Conservation (phyloP, 1,140 invertebrate species). For the Ptiloglossa arizonensis region DNA sequence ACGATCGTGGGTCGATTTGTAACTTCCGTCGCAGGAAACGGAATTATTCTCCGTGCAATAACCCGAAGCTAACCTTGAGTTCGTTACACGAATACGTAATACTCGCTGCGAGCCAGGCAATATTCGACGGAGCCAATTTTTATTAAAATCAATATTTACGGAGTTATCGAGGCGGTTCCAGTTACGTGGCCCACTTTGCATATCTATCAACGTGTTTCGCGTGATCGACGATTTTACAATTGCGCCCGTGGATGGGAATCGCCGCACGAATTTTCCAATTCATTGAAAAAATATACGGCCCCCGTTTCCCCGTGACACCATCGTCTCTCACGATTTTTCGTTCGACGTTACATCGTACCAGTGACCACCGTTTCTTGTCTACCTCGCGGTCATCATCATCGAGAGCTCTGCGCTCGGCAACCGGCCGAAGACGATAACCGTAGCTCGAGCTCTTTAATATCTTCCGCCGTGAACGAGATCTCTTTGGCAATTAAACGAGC, state of each 20-base stretch:
- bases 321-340: no score
- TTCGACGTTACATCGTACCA: no score
- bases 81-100: no score
- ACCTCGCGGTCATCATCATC: no score
- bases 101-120: neutral
- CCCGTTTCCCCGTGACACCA: neutral
- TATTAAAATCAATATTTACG: slow-evolving; percentile 10
- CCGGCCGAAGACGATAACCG: neutral
- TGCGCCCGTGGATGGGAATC: neutral
- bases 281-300: neutral
- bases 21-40: no score
- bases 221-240: neutral
- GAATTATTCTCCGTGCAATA: neutral
- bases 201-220: neutral
- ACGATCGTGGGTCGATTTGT: no score
- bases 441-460: neutral
- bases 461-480: neutral
- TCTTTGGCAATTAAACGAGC: no score
- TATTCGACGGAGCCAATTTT: neutral
- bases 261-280: neutral
- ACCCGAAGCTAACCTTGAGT: neutral
- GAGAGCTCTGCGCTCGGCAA: no score
- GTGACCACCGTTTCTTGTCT: no score
- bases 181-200: slow-evolving; percentile 1
- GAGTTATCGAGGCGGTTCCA: neutral